Conservation (phyloP, 2,797 vertebrate species). For the Phalanger gymnotis region DNA sequence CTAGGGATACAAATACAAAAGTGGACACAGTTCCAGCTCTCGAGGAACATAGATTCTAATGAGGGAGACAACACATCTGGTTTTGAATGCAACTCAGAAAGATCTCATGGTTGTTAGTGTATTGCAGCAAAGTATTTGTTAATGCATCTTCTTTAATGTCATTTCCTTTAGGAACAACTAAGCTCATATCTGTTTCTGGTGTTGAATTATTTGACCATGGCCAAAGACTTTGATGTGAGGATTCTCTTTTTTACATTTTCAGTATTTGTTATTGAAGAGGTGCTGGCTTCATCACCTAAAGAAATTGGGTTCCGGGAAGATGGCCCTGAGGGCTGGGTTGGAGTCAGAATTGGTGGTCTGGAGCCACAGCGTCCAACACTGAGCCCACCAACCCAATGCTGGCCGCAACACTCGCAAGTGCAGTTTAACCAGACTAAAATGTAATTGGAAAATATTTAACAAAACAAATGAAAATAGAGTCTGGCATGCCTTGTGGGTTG, state of each 20-base stretch:
- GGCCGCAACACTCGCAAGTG: neutral
- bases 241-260: neutral
- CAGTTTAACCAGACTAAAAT: neutral
- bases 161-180: neutral
- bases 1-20: neutral
- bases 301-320: neutral
- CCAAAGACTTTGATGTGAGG: neutral
- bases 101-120: neutral
- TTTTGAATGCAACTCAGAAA: neutral
- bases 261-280: neutral
- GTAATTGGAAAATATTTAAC: neutral
- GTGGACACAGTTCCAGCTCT: neutral
- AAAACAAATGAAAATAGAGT: neutral
- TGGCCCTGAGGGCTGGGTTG: neutral
- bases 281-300: neutral
- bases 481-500: neutral
- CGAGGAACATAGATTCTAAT: neutral
- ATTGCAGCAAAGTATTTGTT: neutral
- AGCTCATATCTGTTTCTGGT: neutral
- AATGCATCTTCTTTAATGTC: neutral
- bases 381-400: neutral
- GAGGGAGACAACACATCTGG: neutral
- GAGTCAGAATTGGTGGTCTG: neutral
- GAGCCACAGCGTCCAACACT: neutral
- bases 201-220: neutral